Conservation (phyloP, 2,888 invertebrate species). For the Timema cristinae region DNA sequence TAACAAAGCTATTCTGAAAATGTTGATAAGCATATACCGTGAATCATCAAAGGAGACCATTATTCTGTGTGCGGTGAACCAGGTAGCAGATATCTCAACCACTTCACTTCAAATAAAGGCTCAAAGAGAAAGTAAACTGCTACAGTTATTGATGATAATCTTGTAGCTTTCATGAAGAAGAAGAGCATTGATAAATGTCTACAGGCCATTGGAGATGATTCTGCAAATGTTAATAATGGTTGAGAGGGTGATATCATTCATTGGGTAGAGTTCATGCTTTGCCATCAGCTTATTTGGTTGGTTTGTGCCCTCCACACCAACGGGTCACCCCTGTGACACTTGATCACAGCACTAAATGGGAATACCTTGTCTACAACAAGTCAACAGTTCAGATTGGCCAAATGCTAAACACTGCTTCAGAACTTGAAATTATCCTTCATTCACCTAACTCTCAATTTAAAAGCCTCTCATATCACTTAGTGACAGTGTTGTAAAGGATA, state of each 20-base stretch:
- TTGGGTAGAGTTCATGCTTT: neutral
- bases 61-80: slow-evolving; percentile 7
- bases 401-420: too few species aligned
- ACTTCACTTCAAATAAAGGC: slow-evolving; percentile 5
- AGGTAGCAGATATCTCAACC: neutral
- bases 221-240: neutral
- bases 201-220: slow-evolving; percentile 11
- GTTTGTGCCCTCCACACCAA: neutral
- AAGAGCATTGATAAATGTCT: slow-evolving; percentile 18
- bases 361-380: too few species aligned
- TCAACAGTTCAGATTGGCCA: too few species aligned
- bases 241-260: neutral
- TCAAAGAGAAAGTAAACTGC: neutral
- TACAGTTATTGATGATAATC: slow-evolving; percentile 19
- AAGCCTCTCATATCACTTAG: neutral
- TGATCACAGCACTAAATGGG: too few species aligned
- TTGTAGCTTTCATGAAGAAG: slow-evolving; percentile 18
- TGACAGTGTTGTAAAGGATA: slow-evolving; percentile 16
- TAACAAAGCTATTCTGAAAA: slow-evolving; percentile 14
- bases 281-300: neutral
- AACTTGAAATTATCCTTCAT: too few species aligned
- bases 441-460: too few species aligned
- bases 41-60: slow-evolving; percentile 13
- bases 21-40: neutral
- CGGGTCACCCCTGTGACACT: too few species aligned